Conservation (phyloP, 1,140 invertebrate species). For the Teleogryllus occipitalis region DNA sequence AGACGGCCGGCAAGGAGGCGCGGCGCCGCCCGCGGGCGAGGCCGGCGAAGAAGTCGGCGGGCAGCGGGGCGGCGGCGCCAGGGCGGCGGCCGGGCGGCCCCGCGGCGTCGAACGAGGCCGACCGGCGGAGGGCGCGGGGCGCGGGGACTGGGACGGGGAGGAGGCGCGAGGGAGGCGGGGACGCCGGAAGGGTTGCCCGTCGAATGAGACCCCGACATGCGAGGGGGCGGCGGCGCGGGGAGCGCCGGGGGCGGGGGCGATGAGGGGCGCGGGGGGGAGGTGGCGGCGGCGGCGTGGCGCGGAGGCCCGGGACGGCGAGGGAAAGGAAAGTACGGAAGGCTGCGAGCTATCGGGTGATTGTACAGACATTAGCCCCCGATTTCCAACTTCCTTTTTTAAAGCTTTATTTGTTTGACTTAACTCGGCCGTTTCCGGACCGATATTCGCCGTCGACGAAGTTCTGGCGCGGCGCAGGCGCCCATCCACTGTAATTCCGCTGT, state of each 20-base stretch:
- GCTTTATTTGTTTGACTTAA: neutral
- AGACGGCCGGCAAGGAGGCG: neutral
- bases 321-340: neutral
- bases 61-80: neutral
- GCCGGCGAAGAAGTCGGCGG: neutral
- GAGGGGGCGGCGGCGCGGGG: neutral
- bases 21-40: neutral
- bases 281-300: no score
- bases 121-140: neutral
- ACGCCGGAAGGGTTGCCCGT: neutral
- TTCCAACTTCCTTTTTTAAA: slow-evolving; percentile 1
- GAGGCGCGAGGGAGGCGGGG: neutral
- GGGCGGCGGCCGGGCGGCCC: no score
- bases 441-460: neutral
- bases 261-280: neutral
- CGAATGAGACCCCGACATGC: neutral
- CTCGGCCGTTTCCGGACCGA: neutral
- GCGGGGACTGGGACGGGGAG: neutral
- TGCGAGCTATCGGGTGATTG: slow-evolving; percentile 3
- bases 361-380: neutral
- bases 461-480: no score
- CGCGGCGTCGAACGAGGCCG: neutral
- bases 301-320: no score
- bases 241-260: no score
- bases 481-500: neutral